Evolutionary conservation across 2,113 vertebrate species (phyloP).

Genomic region (Bettongia penicillata): DNA sequence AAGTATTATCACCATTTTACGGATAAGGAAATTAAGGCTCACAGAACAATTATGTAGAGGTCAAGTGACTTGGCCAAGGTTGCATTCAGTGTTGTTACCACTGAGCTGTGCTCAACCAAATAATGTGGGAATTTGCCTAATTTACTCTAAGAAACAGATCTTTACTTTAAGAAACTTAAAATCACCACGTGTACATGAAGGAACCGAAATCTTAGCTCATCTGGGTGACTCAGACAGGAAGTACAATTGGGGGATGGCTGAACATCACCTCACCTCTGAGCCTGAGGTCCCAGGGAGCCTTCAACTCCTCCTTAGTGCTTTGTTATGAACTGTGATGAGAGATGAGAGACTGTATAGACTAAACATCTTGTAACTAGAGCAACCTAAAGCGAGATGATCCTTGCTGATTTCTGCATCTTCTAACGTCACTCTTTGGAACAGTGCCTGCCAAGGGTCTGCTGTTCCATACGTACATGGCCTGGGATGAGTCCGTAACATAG

Average conservation of each 20-base stretch:
- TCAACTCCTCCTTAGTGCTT: not conserved
- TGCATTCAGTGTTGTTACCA: not conserved
- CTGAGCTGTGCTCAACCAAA: not conserved
- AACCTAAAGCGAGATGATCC: not conserved
- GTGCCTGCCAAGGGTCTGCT: not conserved
- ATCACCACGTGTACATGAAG: not conserved
- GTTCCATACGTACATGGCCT: not conserved
- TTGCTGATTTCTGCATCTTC: not conserved
- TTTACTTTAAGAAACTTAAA: not conserved
- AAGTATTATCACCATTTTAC: not conserved
- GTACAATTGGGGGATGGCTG: not conserved
- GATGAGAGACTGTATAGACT: conserved; percentile 35
- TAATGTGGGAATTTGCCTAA: not conserved
- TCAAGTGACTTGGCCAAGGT: not conserved
- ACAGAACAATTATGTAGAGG: not conserved
- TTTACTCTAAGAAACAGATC: not conserved
- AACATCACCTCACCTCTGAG: not conserved
- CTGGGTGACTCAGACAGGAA: not conserved
- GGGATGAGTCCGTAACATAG: not conserved
- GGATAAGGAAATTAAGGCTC: not conserved
- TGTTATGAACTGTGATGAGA: not conserved
- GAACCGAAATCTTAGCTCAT: not conserved
- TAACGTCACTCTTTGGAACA: not conserved
- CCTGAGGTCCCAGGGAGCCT: not conserved
- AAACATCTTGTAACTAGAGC: conserved; percentile 34